phyloP scores from a whole-genome alignment of 2,113 vertebrate species.

The Orientallactaga bullata region DNA sequence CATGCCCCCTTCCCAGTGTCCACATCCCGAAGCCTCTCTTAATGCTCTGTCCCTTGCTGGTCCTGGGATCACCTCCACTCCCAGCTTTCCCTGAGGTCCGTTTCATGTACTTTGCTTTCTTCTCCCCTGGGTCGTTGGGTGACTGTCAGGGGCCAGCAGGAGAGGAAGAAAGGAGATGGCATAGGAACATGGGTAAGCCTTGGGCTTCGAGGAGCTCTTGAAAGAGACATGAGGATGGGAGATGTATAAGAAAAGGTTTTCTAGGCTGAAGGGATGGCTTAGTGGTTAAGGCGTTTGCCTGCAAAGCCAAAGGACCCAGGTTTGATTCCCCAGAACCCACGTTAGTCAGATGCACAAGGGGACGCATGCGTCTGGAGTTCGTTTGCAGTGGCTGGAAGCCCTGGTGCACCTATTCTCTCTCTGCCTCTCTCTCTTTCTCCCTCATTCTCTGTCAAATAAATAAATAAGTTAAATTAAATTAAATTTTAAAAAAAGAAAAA shows the following conservation, averaged over 20 bases:
- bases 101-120: neutral
- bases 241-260: neutral
- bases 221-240: neutral
- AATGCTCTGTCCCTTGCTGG: fast-evolving
- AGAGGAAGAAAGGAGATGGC: neutral
- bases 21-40: neutral
- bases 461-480: too few relatives aligned
- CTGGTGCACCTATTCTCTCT: too few relatives aligned
- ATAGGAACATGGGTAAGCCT: neutral
- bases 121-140: neutral
- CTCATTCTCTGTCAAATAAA: too few relatives aligned
- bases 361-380: too few relatives aligned
- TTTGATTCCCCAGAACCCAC: too few relatives aligned
- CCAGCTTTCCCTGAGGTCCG: neutral
- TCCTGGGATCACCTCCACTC: neutral
- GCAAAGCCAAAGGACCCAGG: too few relatives aligned
- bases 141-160: neutral
- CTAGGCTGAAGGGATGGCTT: too few relatives aligned
- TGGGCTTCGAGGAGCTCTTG: neutral
- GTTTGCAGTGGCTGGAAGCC: too few relatives aligned
- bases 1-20: neutral
- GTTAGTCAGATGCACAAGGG: too few relatives aligned
- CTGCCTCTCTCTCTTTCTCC: too few relatives aligned
- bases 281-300: too few relatives aligned
- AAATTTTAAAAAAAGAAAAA: neutral